phyloP scores from a whole-genome alignment of 2,797 vertebrate genomes.

The Anisognathus igniventris region DNA sequence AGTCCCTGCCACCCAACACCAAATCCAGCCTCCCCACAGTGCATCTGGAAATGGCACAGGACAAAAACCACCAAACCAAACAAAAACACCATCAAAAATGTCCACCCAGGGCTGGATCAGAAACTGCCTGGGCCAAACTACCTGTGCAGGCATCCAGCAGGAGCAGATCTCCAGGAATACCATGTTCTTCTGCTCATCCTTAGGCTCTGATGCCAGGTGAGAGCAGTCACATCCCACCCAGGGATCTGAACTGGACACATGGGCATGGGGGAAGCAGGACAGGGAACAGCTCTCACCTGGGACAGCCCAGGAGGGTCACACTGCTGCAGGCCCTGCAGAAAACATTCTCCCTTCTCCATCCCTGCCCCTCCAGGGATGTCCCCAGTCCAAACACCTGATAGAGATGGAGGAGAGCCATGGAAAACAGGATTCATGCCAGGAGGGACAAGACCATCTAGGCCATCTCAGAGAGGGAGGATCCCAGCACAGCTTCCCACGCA shows the following conservation, averaged over 20 bases:
- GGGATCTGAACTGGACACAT: too few species aligned
- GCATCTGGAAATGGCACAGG: background rate
- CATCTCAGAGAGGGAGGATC: background rate
- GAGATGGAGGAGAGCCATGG: background rate
- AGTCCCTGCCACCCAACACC: background rate
- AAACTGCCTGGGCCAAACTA: background rate
- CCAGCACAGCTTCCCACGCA: background rate
- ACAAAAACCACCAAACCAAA: background rate
- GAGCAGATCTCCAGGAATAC: background rate
- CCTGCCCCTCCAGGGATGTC: background rate
- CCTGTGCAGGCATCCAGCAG: background rate
- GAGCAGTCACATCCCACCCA: background rate
- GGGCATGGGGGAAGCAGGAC: rapidly evolving
- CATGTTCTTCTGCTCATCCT: background rate
- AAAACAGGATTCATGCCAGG: background rate
- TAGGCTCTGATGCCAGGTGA: background rate
- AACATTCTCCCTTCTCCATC: background rate
- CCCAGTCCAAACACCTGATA: background rate
- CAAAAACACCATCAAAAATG: background rate
- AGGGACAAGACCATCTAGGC: slow-evolving; percentile 1
- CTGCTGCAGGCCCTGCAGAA: background rate
- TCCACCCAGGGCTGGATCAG: background rate
- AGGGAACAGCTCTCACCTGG: background rate
- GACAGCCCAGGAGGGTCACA: rapidly evolving
- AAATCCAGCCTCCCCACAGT: background rate